These are phyloP conservation scores for Dicranocentrus wangi DNA, from an alignment of 2,888 invertebrate species.

Conservation along the genomic window DNA sequence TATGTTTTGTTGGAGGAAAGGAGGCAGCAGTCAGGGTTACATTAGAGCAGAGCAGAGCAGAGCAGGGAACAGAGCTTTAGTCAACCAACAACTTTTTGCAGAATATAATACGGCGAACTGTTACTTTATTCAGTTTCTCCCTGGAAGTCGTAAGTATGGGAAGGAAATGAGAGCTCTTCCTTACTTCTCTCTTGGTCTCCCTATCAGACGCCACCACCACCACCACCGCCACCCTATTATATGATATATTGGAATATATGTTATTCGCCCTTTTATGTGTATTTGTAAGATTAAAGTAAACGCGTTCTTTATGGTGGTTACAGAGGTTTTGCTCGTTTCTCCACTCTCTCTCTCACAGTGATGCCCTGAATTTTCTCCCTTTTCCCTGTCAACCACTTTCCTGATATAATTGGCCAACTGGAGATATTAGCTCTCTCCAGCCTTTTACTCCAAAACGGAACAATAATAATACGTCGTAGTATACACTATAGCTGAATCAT, in stretches of 20 bases:
- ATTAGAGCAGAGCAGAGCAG: background rate
- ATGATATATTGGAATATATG: too few species aligned
- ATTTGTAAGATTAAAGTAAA: slow-evolving; percentile 20
- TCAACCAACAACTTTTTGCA: slow-evolving; percentile 26
- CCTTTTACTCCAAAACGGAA: too few species aligned
- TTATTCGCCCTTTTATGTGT: slow-evolving; percentile 14
- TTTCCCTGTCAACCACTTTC: slow-evolving; percentile 23
- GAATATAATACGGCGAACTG: slow-evolving; percentile 39
- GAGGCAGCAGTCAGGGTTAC: background rate
- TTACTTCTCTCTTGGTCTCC: slow-evolving; percentile 22
- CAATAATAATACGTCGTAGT: too few species aligned
- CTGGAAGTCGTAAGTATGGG: slow-evolving; percentile 58
- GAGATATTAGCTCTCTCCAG: slow-evolving; percentile 18
- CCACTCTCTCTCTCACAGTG: slow-evolving; percentile 29
- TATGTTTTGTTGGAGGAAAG: background rate
- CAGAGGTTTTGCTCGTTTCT: slow-evolving; percentile 45
- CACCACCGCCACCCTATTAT: too few species aligned
- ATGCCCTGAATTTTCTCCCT: slow-evolving; percentile 4
- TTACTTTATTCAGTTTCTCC: slow-evolving; percentile 55
- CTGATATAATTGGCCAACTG: slow-evolving; percentile 25
- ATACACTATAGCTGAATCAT: too few species aligned
- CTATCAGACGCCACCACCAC: too few species aligned
- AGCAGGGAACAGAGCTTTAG: slow-evolving; percentile 34
- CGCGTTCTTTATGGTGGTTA: slow-evolving; percentile 25
- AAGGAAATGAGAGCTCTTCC: slow-evolving; percentile 62